phyloP scores from a whole-genome alignment of 2,797 vertebrate species.

The Halcyon chelicuti region DNA sequence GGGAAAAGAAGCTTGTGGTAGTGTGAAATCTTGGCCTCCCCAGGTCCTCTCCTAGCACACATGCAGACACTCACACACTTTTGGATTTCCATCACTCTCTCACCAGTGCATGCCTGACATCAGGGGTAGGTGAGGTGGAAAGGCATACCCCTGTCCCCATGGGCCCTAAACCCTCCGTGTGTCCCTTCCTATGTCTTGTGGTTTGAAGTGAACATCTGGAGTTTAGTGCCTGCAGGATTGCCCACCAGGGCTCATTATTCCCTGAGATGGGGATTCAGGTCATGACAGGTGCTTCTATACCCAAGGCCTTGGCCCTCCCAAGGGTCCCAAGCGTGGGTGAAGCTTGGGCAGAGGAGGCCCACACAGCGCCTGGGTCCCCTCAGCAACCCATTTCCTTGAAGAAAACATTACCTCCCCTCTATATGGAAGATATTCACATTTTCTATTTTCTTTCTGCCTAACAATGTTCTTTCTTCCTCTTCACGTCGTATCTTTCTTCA shows the following conservation, averaged over 20 bases:
- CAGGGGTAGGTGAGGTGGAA: slow-evolving; percentile 26
- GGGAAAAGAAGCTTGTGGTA: neutral
- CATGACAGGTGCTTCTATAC: neutral
- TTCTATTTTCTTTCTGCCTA: neutral
- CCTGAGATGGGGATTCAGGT: neutral
- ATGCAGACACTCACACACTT: neutral
- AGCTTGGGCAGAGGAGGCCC: slow-evolving; percentile 7
- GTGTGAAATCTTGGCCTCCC: neutral
- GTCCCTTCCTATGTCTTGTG: slow-evolving; percentile 23
- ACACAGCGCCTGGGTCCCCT: neutral
- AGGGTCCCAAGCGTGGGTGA: neutral
- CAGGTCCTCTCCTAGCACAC: neutral
- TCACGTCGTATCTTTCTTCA: slow-evolving; percentile 35
- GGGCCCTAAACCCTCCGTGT: slow-evolving; percentile 49
- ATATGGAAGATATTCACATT: neutral
- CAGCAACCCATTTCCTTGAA: neutral
- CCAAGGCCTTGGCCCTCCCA: neutral
- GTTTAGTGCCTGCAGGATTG: slow-evolving; percentile 22
- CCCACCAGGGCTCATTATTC: neutral
- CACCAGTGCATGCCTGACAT: slow-evolving; percentile 67
- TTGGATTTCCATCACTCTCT: neutral
- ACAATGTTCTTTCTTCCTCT: slow-evolving; percentile 26
- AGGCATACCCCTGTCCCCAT: slow-evolving; percentile 37
- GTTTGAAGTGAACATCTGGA: slow-evolving; percentile 59
- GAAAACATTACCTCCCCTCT: neutral